These are phyloP conservation scores for Anolis apletophallus DNA, from an alignment of 2,797 vertebrate species.

Conservation along the genomic window DNA sequence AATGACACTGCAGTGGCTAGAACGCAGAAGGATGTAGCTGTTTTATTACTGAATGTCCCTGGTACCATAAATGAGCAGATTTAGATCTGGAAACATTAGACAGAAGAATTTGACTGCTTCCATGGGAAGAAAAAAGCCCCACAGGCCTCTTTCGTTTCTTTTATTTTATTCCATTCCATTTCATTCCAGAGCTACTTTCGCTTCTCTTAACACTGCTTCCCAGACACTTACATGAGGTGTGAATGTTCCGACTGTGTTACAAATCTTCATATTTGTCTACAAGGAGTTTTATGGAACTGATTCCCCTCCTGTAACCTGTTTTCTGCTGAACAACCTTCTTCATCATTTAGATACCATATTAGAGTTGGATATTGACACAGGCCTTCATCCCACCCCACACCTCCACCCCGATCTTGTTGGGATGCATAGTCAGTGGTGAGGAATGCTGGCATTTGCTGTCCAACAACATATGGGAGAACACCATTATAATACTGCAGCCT, in stretches of 20 bases:
- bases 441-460: too few relatives aligned
- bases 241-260: neutral
- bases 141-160: neutral
- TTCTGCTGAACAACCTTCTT: slow-evolving; percentile 7
- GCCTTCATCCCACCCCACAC: too few relatives aligned
- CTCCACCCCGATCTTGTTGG: too few relatives aligned
- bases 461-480: too few relatives aligned
- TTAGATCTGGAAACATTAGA: slow-evolving; percentile 29
- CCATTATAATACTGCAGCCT: neutral
- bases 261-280: slow-evolving; percentile 20
- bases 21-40: slow-evolving; percentile 23
- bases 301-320: neutral
- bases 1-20: slow-evolving; percentile 35
- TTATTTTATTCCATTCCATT: neutral
- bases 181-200: neutral
- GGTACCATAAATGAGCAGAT: neutral
- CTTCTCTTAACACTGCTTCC: neutral
- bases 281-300: slow-evolving; percentile 12
- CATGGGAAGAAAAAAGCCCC: neutral
- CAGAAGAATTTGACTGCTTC: slow-evolving; percentile 18
- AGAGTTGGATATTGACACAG: too few relatives aligned
- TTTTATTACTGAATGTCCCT: slow-evolving; percentile 41
- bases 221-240: neutral
- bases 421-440: too few relatives aligned
- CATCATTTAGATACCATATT: neutral